Evolutionary conservation across 2,888 invertebrate genomes (phyloP).

Genomic region (Nomada ruficornis): DNA sequence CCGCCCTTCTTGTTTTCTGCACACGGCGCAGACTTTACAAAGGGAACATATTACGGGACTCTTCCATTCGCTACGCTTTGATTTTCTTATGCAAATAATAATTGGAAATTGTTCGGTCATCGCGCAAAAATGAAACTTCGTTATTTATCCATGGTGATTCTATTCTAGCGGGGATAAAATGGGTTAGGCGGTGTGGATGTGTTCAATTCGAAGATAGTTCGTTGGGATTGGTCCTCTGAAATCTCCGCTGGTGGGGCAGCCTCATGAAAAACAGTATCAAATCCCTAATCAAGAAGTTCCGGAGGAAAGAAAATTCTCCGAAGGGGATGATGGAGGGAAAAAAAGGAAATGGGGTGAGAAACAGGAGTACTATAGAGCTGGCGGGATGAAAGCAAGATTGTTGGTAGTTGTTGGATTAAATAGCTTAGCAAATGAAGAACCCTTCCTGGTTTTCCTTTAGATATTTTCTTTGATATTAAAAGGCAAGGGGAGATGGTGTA

Average conservation of each 20-base stretch:
- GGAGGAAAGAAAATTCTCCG: conserved; percentile 66
- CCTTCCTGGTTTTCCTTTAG: conserved; percentile 15
- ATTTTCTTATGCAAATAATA: neutral
- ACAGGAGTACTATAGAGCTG: neutral
- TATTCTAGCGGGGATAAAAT: conserved; percentile 11
- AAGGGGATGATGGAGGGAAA: conserved; percentile 38
- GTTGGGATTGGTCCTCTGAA: conserved; percentile 73
- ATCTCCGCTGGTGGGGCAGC: conserved; percentile 63
- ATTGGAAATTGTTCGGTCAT: too few species aligned
- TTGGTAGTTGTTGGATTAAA: conserved; percentile 52
- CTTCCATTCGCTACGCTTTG: too few species aligned
- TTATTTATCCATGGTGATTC: neutral
- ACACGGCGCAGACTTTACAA: neutral
- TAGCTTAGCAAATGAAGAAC: conserved; percentile 8
- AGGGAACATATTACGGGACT: neutral
- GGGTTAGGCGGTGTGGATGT: conserved; percentile 42
- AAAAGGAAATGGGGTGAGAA: conserved; percentile 57
- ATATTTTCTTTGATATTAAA: conserved; percentile 13
- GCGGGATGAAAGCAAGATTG: conserved; percentile 1
- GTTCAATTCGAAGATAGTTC: conserved; percentile 74
- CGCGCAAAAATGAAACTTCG: too few species aligned
- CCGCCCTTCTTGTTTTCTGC: neutral
- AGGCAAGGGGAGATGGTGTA: neutral
- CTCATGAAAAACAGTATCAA: conserved; percentile 76
- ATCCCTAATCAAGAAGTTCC: conserved; percentile 79